Percentiles rank a stretch among this genome's conserved stretches.
phyloP scores from a whole-genome alignment of 1,140 invertebrate species.

The Daktulosphaira vitifoliae region DNA sequence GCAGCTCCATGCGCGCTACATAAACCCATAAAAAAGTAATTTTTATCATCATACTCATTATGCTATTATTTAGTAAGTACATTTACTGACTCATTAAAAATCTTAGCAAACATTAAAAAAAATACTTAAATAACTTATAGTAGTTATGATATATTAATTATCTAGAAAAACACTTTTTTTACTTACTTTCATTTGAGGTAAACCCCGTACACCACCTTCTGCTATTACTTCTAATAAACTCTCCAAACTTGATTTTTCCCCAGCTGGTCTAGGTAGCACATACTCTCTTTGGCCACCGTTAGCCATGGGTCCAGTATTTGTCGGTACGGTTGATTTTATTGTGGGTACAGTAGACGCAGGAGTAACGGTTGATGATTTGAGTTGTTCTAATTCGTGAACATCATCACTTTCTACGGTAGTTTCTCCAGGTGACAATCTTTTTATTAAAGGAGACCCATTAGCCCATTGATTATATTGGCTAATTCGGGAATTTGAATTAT shows the following conservation, averaged over 20 bases:
- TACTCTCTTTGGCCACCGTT: slow-evolving; percentile 19
- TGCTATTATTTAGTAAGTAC: too few relatives aligned
- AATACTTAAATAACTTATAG: too few relatives aligned
- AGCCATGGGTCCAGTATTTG: neutral
- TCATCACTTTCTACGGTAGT: neutral
- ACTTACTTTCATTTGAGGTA: too few relatives aligned
- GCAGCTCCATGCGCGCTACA: too few relatives aligned
- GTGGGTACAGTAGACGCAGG: neutral
- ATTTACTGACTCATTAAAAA: too few relatives aligned
- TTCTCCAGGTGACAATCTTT: neutral
- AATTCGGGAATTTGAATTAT: neutral
- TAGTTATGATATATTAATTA: too few relatives aligned
- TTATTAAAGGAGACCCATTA: slow-evolving; percentile 16
- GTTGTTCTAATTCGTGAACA: neutral
- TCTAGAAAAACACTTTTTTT: too few relatives aligned
- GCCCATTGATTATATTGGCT: slow-evolving; percentile 11
- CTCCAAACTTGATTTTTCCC: slow-evolving; percentile 1
- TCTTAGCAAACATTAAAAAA: too few relatives aligned
- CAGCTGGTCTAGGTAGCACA: slow-evolving; percentile 11
- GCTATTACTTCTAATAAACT: slow-evolving; percentile 8
- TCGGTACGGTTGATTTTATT: neutral
- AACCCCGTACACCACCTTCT: neutral
- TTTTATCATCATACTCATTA: too few relatives aligned
- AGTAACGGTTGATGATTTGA: neutral
- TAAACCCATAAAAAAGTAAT: too few relatives aligned